These are phyloP conservation scores for Girardinus metallicus DNA, from an alignment of 2,797 vertebrate genomes.

Conservation along the genomic window DNA sequence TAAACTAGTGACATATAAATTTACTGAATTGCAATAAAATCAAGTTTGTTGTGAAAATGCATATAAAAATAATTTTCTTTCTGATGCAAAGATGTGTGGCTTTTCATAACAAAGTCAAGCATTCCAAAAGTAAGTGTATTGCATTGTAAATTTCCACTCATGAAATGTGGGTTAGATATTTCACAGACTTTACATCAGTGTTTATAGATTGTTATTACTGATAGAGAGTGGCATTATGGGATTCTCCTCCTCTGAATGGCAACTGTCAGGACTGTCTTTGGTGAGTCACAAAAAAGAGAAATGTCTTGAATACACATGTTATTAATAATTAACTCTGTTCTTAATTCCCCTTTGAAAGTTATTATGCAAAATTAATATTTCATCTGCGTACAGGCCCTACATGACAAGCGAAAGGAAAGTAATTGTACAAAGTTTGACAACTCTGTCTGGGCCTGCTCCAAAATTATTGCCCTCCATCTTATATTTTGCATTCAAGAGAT, in stretches of 20 bases:
- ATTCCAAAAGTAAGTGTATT: not conserved
- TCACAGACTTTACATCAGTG: constrained; percentile 67
- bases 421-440: constrained; percentile 81
- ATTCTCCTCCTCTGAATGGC: constrained; percentile 74
- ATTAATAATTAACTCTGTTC: constrained; percentile 86
- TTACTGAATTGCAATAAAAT: not conserved
- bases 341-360: constrained; percentile 86
- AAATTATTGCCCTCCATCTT: constrained; percentile 79
- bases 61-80: not conserved
- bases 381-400: constrained; percentile 82
- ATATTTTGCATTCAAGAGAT: constrained; percentile 77
- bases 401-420: constrained; percentile 86
- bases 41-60: not conserved
- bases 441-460: constrained; percentile 77
- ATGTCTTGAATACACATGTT: constrained; percentile 85
- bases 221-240: constrained; percentile 56
- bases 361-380: constrained; percentile 88
- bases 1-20: not conserved
- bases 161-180: constrained; percentile 74
- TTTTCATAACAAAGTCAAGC: constrained; percentile 4
- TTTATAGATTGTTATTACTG: constrained; percentile 56
- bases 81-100: not conserved
- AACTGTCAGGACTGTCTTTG: constrained; percentile 78
- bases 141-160: constrained; percentile 31
- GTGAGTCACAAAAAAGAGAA: constrained; percentile 74